Conservation (phyloP, 2,888 invertebrate genomes). For the Drepanosiphum platanoidis region DNA sequence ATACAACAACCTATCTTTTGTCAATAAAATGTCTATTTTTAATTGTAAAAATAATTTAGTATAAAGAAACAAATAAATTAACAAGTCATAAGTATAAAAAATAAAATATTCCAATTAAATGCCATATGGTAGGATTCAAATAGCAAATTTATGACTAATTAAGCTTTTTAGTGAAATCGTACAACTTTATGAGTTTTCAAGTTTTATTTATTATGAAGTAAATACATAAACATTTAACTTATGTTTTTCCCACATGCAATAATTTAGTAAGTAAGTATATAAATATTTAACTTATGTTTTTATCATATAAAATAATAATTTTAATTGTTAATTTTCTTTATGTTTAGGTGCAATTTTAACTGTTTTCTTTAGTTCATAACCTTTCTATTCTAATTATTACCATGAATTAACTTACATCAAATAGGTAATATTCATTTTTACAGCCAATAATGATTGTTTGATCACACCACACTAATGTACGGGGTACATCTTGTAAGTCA, state of each 20-base stretch:
- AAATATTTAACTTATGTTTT: not conserved
- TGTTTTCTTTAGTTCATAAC: not conserved
- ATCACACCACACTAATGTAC: constrained; percentile 82
- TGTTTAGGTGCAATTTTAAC: not conserved
- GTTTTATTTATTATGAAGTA: not conserved
- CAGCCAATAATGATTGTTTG: constrained; percentile 89
- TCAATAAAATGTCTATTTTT: too few species aligned
- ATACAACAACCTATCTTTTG: too few species aligned
- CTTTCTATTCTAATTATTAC: not conserved
- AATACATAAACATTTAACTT: not conserved
- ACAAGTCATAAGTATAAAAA: too few species aligned
- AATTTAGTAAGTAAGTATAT: too few species aligned
- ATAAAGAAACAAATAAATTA: too few species aligned
- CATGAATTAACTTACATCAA: constrained; percentile 62
- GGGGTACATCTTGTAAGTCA: constrained; percentile 81
- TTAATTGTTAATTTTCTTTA: too few species aligned
- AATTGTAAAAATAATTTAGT: too few species aligned
- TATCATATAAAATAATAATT: not conserved
- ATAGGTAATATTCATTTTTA: constrained; percentile 69
- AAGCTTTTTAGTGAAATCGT: not conserved
- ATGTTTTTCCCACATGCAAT: too few species aligned
- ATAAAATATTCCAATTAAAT: too few species aligned
- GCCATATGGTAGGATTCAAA: too few species aligned
- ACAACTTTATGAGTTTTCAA: not conserved
- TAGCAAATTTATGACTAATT: not conserved